These are phyloP conservation scores for Idaea aversata DNA, from an alignment of 2,888 invertebrate genomes.

Conservation along the genomic window DNA sequence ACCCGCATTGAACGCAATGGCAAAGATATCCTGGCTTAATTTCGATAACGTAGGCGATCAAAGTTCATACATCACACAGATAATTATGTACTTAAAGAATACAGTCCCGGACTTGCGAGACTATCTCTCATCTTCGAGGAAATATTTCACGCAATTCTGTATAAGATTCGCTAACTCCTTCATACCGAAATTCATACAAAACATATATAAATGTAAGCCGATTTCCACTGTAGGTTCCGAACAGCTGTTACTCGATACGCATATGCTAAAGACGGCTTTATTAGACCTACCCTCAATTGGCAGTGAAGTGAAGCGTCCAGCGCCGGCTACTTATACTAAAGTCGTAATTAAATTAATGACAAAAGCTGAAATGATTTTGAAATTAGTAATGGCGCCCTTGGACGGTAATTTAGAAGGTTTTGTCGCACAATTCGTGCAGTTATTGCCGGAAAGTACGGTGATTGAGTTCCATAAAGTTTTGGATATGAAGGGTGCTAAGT, in stretches of 20 bases:
- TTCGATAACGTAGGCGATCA: conserved; percentile 98
- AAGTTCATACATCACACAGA: conserved; percentile 95
- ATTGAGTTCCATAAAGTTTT: conserved; percentile 96
- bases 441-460: conserved; percentile 93
- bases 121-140: conserved; percentile 93
- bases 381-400: conserved; percentile 97
- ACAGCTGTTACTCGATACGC: conserved; percentile 95
- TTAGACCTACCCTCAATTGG: conserved; percentile 97
- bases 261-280: conserved; percentile 95
- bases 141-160: conserved; percentile 99
- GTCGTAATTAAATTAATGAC: conserved; percentile 95
- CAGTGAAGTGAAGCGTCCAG: conserved; percentile 92
- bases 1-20: conserved; percentile 94
- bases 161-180: conserved; percentile 97
- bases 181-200: conserved; percentile 95
- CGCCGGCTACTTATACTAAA: conserved; percentile 92
- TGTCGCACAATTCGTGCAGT: conserved; percentile 92
- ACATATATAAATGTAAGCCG: conserved; percentile 94
- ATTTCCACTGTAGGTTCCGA: conserved; percentile 95
- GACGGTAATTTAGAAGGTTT: conserved; percentile 86
- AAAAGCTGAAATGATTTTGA: conserved; percentile 99
- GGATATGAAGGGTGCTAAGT: conserved; percentile 93
- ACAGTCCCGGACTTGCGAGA: conserved; percentile 94
- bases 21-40: conserved; percentile 95
- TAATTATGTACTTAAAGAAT: conserved; percentile 91